Conservation (phyloP, 1,140 invertebrate genomes). For the Trichoplusia ni region DNA sequence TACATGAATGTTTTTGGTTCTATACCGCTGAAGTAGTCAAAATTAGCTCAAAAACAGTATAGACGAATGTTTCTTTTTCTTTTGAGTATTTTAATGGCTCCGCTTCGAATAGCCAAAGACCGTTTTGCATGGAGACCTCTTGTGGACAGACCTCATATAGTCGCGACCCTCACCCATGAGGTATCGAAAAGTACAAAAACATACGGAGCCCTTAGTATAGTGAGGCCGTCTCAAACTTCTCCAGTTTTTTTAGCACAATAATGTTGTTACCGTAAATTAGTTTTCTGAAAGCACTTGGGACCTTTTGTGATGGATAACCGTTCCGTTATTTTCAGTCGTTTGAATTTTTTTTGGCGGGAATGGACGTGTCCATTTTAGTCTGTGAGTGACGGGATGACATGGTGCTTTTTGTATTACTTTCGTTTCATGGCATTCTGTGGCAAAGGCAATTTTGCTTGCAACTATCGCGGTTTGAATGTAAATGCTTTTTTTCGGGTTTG, state of each 20-base stretch:
- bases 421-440: background rate
- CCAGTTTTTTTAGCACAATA: conserved; percentile 30
- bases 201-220: background rate
- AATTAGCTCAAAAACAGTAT: too few species aligned
- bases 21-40: too few species aligned
- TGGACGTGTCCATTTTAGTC: conserved; percentile 10
- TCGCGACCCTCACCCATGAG: too few species aligned
- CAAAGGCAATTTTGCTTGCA: too few species aligned
- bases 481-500: too few species aligned
- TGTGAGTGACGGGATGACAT: conserved; percentile 11
- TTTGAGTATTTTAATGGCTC: too few species aligned
- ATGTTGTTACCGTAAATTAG: conserved; percentile 34
- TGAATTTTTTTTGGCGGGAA: conserved; percentile 5
- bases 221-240: background rate
- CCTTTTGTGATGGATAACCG: conserved; percentile 33
- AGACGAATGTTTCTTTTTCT: too few species aligned
- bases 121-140: too few species aligned
- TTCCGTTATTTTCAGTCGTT: conserved; percentile 3
- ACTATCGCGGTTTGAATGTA: too few species aligned
- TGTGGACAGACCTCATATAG: too few species aligned
- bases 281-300: conserved; percentile 30
- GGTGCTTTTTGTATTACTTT: background rate
- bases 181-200: background rate
- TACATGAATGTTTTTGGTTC: too few species aligned
- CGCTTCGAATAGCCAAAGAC: too few species aligned